These are phyloP conservation scores for Caerostris darwini DNA, from an alignment of 1,140 invertebrate species.

Conservation along the genomic window DNA sequence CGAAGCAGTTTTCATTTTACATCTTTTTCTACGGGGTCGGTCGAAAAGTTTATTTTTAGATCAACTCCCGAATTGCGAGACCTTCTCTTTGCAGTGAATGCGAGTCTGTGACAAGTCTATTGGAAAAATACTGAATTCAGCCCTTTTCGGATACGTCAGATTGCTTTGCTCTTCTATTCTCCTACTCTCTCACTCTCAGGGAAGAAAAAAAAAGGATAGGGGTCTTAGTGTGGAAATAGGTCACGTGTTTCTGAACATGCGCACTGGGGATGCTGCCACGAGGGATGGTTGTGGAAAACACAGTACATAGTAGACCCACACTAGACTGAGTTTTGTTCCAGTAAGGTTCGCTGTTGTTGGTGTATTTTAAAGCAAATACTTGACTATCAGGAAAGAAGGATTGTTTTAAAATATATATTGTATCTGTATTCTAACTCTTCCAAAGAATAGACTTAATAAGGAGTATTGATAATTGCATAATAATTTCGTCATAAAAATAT, in stretches of 20 bases:
- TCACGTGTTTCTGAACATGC: slow-evolving; percentile 33
- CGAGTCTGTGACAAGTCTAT: slow-evolving; percentile 66
- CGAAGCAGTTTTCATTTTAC: neutral
- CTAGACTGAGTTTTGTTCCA: slow-evolving; percentile 8
- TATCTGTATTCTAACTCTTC: no score
- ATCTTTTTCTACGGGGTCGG: neutral
- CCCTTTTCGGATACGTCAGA: slow-evolving; percentile 47
- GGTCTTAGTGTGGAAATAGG: slow-evolving; percentile 12
- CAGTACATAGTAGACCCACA: neutral
- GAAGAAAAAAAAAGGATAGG: neutral
- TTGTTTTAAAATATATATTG: no score
- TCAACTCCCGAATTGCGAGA: neutral
- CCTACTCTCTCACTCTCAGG: neutral
- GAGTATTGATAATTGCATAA: no score
- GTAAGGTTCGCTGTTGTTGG: neutral
- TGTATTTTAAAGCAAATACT: no score
- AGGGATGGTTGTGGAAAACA: neutral
- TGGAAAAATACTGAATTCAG: slow-evolving; percentile 60
- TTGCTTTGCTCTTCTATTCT: neutral
- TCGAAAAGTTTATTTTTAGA: slow-evolving; percentile 62
- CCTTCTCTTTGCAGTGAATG: slow-evolving; percentile 15
- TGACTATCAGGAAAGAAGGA: no score
- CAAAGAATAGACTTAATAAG: no score
- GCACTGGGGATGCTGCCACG: slow-evolving; percentile 7
- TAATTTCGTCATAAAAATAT: no score